phyloP scores from a whole-genome alignment of 1,140 invertebrate species.

The Pseudobourletiella spinata region DNA sequence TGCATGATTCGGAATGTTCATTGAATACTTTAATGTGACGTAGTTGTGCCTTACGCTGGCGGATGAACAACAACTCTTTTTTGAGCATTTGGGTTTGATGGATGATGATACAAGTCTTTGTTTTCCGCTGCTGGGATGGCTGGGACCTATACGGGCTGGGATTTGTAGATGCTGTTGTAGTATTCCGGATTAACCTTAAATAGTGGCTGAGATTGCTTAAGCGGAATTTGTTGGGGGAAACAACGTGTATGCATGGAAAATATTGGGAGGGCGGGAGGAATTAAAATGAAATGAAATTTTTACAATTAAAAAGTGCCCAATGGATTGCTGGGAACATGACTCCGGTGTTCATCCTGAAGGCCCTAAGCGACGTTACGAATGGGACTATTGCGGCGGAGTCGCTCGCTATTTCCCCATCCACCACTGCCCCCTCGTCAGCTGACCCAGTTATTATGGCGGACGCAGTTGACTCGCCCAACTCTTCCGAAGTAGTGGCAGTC shows the following conservation, averaged over 20 bases:
- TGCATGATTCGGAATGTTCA: too few species aligned
- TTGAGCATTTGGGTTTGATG: too few species aligned
- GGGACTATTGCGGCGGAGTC: not conserved
- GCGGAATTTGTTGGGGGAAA: not conserved
- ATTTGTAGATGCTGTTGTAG: not conserved
- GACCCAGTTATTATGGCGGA: not conserved
- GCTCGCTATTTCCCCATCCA: not conserved
- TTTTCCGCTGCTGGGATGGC: not conserved
- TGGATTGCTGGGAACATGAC: conserved; percentile 28
- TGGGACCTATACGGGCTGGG: not conserved
- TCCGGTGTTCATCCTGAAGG: conserved; percentile 22
- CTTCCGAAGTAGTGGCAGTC: too few species aligned
- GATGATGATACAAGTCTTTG: too few species aligned
- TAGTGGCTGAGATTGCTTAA: not conserved
- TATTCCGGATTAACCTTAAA: not conserved
- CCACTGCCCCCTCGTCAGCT: not conserved
- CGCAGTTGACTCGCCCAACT: too few species aligned
- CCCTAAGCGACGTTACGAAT: conserved; percentile 16
- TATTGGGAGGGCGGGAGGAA: too few species aligned
- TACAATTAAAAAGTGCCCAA: conserved; percentile 12
- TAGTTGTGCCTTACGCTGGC: too few species aligned
- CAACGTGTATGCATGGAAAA: too few species aligned
- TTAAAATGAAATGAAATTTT: too few species aligned
- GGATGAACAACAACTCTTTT: too few species aligned
- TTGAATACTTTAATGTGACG: too few species aligned